A percentile compares a stretch with the other conserved stretches of the same genome.
These are phyloP conservation scores for Athrips mouffetella DNA, from an alignment of 2,888 invertebrate genomes.

Conservation along the genomic window DNA sequence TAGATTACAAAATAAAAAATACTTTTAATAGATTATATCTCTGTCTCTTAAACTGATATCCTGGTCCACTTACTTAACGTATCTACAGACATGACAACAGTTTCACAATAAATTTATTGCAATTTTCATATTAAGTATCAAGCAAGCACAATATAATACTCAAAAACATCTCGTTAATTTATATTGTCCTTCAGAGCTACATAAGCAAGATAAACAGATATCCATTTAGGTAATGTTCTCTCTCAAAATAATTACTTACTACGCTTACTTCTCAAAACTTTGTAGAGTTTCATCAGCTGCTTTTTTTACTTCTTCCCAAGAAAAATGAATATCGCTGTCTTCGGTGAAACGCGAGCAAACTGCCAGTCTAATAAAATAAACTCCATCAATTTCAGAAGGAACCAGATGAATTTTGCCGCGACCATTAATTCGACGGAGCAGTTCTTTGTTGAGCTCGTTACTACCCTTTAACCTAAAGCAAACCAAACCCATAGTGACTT, in stretches of 20 bases:
- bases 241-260: background rate
- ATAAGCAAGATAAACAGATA: background rate
- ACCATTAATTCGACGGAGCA: constrained; percentile 91
- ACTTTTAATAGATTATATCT: too few species aligned
- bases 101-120: background rate
- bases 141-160: too few species aligned
- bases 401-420: constrained; percentile 95
- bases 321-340: constrained; percentile 87
- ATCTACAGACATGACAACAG: too few species aligned
- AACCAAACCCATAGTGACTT: constrained; percentile 95
- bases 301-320: constrained; percentile 91
- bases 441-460: constrained; percentile 89
- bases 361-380: constrained; percentile 92
- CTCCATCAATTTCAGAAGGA: constrained; percentile 90
- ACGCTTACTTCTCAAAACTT: constrained; percentile 8
- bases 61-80: too few species aligned
- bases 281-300: constrained; percentile 83
- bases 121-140: too few species aligned
- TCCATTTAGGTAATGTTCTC: background rate
- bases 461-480: constrained; percentile 95
- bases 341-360: constrained; percentile 92
- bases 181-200: constrained; percentile 6
- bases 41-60: too few species aligned
- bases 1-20: too few species aligned
- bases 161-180: too few species aligned